Base-by-base conservation (phyloP, 2,888 invertebrate genomes). In the Amphimallon solstitiale region DNA sequence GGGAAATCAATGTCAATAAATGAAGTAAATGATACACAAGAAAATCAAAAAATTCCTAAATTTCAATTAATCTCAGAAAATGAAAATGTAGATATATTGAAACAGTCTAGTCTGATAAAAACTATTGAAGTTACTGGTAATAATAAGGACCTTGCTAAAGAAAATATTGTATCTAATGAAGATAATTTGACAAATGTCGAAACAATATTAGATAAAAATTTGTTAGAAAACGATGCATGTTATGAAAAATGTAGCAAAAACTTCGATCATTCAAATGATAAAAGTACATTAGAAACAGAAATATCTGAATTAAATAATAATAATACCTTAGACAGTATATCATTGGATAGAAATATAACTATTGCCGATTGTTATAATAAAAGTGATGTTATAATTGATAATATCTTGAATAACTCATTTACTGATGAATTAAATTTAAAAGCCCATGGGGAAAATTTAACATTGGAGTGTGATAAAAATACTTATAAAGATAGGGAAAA, bases 91-190 rank as follows among this genome's bases (percentile, higher is more conserved):
- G 37, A 49, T 35, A 2, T 23, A 17, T n/a, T 48, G n/a, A 38
- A 51, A 37, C 29, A 35, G 12, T 40, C 19, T 63, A 54, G 51
- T 46, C 63, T 19, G n/a, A n/a, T 37, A 65, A 51, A 45, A 65
- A 49, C n/a, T 40, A 52, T 19, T 10, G 64, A 64, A 17, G 19
- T 12, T 34, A 43, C 15, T 12, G 37, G 15, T 37, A 48, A 64
- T 51, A 54, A 51, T 19, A 14, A 29, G 19, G 37, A 29, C 21
- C n/a, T 49, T 10, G 12, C 17, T 21, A 49, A 49, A 15, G 12
- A 49, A 5, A 29, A 29, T 29, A 5, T 29, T 1, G 29, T 29
- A 7, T 1, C 9, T 29, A 29, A 29, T 5, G 29, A 5, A 29
- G 29, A 7, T 29, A 5, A 29, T 29, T 29, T 29, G 29, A 29